Conservation (phyloP, 2,797 vertebrate genomes). For the Gambusia yucatana region DNA sequence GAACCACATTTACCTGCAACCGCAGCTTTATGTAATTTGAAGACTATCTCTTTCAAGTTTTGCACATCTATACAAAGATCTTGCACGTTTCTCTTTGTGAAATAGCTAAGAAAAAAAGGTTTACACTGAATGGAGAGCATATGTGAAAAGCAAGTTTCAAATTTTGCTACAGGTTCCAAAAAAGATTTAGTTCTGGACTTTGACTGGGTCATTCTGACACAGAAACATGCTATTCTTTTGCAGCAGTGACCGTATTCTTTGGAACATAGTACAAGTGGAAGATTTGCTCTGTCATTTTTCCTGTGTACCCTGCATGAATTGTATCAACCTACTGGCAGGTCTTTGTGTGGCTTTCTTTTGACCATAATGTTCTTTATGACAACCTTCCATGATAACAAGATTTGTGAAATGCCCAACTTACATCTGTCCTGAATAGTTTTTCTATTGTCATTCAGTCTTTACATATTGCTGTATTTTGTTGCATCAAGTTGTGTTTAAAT, state of each 20-base stretch:
- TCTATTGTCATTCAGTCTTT: neutral
- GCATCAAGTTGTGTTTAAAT: slow-evolving; percentile 7
- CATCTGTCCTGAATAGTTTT: neutral
- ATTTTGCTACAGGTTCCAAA: neutral
- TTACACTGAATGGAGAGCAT: neutral
- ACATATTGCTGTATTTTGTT: neutral
- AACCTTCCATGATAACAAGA: neutral
- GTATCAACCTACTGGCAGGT: neutral
- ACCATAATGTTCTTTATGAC: neutral
- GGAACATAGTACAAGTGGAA: neutral
- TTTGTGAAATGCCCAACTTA: neutral
- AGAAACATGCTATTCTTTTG: neutral
- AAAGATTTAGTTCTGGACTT: neutral
- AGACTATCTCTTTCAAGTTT: neutral
- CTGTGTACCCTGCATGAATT: neutral
- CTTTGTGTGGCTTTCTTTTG: neutral
- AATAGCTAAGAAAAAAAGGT: neutral
- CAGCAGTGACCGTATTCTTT: neutral
- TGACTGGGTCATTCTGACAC: neutral
- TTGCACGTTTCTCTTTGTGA: neutral
- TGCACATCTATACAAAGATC: neutral
- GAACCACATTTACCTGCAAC: neutral
- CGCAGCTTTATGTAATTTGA: neutral
- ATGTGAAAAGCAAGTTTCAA: neutral
- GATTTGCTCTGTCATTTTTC: neutral